Evolutionary conservation across 2,888 invertebrate genomes (phyloP).

Genomic region (Drosophila buzzatii): DNA sequence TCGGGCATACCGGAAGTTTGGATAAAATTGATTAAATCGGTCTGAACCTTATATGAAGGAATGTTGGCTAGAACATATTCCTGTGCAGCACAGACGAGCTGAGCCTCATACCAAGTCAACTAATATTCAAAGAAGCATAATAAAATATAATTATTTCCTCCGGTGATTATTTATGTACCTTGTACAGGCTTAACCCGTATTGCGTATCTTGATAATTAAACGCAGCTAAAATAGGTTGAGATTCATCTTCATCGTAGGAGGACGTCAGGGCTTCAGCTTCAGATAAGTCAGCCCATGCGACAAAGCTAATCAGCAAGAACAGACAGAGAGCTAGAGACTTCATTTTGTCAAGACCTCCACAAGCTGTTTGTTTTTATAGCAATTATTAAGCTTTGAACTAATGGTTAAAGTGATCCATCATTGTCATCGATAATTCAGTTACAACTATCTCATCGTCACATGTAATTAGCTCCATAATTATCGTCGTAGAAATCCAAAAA

Average conservation of each 20-base stretch:
- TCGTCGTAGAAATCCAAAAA: neutral
- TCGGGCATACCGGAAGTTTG: rapidly evolving
- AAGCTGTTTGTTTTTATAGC: conserved; percentile 4
- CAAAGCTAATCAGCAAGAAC: conserved; percentile 18
- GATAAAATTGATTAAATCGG: neutral
- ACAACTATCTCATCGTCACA: neutral
- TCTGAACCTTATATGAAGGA: neutral
- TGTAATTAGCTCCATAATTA: neutral
- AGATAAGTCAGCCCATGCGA: neutral
- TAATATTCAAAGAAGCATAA: neutral
- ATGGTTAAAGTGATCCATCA: conserved; percentile 37
- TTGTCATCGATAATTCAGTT: conserved; percentile 35
- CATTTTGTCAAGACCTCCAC: conserved; percentile 15
- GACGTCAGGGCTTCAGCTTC: neutral
- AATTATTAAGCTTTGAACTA: neutral
- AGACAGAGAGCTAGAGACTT: conserved; percentile 8
- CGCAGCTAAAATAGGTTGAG: neutral
- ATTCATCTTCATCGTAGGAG: neutral
- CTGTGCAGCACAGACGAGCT: conserved; percentile 5
- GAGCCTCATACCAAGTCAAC: conserved; percentile 23
- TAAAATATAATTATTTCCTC: neutral
- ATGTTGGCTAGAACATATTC: neutral
- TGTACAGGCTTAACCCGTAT: neutral
- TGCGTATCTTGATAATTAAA: neutral
- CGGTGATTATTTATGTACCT: conserved; percentile 2